Base-by-base conservation (phyloP, 2,113 vertebrate species). In the Carlito syrichta region DNA sequence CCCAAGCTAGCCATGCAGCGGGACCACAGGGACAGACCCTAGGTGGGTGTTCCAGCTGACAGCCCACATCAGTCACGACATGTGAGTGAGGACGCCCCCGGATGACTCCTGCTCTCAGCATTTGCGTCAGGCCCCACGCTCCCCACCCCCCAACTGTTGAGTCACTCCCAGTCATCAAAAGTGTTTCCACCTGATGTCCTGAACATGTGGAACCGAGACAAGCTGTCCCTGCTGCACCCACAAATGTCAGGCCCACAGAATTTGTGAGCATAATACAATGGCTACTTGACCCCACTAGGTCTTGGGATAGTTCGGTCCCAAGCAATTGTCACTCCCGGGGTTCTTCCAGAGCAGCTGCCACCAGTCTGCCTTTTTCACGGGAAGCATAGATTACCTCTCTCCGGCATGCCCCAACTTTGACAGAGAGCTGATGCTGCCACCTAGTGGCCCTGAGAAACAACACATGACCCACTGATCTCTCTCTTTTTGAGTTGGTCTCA, bases 371-470 rank as follows among this genome's bases (percentile, higher is more conserved):
- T 90, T 35, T 32, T 20, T 38, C 17, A 43, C 14, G 2, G 25
- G 58, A 48, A 48, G 68, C 77, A 20, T 4, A 81, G 35, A 60
- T 11, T 0, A 3, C 38, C 14, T 1, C 17, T 27, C 35, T 83
- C 43, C 10, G 0, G 13, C 10, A 1, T 2, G 2, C 30, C 40
- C 63, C 54, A 22, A 8, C 40, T 48, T 68, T n/a, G 78, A 35
- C 54, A 22, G 52, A 27, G 52, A 30, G 22, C 63, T 35, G 69
- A 38, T 97, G 56, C 83, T 83, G 93, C 83, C 95, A 86, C 89
- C 95, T 93, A 27, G 91, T 92, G 97, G 91, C 30, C 62, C 43
- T 16, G 0, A 23, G 43, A 52, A 91, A 27, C 48, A 74, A 38
- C 35, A 27, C 81, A 74, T 20, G 43, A 66, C 2, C 5, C 6